A percentile compares a stretch with the other conserved stretches of the same genome.
Conservation (phyloP, 2,888 invertebrate species). For the Caenorhabditis angaria region DNA sequence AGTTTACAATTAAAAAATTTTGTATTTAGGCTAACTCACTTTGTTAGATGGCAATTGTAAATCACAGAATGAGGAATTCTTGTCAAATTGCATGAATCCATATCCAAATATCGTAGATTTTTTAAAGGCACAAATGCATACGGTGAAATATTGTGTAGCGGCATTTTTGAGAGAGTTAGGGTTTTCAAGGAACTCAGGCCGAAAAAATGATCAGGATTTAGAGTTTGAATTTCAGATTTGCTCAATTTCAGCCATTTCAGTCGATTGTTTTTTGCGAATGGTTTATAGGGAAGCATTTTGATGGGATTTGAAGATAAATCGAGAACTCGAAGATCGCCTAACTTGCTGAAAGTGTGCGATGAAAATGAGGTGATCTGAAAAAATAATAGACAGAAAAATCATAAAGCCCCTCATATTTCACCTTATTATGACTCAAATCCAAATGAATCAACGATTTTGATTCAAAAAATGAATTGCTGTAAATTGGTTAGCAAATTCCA, state of each 20-base stretch:
- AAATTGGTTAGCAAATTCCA: slow-evolving; percentile 56
- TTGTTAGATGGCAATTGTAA: slow-evolving; percentile 60
- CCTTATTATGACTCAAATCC: slow-evolving; percentile 59
- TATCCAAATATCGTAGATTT: slow-evolving; percentile 50
- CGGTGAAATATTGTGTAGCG: slow-evolving; percentile 54
- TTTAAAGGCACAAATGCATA: slow-evolving; percentile 64
- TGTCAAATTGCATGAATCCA: slow-evolving; percentile 63
- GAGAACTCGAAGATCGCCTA: slow-evolving; percentile 54
- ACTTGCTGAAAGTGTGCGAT: slow-evolving; percentile 59
- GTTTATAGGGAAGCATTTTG: slow-evolving; percentile 52
- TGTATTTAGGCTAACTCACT: slow-evolving; percentile 32
- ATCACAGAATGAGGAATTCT: slow-evolving; percentile 61
- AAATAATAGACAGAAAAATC: not conserved
- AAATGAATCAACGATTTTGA: slow-evolving; percentile 50
- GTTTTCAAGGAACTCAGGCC: slow-evolving; percentile 57
- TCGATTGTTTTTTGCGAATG: slow-evolving; percentile 50
- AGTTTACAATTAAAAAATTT: too few relatives aligned
- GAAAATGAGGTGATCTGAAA: slow-evolving; percentile 59
- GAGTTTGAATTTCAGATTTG: slow-evolving; percentile 52
- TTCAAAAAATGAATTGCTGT: slow-evolving; percentile 45
- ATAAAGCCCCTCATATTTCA: not conserved
- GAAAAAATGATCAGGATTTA: slow-evolving; percentile 52
- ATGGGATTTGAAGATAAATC: slow-evolving; percentile 61
- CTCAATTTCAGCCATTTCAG: slow-evolving; percentile 61
- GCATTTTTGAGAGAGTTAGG: slow-evolving; percentile 51